Conservation (phyloP, 2,113 vertebrate genomes). For the Cynopterus brachyotis region DNA sequence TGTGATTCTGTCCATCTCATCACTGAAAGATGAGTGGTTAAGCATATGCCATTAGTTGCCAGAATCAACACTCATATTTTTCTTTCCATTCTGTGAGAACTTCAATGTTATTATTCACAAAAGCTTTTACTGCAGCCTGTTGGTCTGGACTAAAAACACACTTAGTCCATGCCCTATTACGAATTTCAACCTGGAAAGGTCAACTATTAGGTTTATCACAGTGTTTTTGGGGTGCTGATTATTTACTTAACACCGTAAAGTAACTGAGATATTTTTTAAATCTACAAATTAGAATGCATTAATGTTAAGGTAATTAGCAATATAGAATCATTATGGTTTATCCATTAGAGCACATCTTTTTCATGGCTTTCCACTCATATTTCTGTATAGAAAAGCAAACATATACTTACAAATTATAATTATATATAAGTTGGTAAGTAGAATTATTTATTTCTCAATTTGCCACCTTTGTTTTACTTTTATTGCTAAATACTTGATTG, state of each 20-base stretch:
- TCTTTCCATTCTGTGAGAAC: slow-evolving; percentile 52
- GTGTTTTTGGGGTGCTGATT: slow-evolving; percentile 34
- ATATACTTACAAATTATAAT: background rate
- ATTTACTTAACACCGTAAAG: slow-evolving; percentile 41
- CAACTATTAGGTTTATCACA: slow-evolving; percentile 41
- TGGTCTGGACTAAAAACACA: slow-evolving; percentile 60
- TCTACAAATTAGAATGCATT: slow-evolving; percentile 34
- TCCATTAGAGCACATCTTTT: background rate
- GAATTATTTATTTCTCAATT: background rate
- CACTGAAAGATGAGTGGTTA: slow-evolving; percentile 51
- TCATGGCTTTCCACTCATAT: background rate
- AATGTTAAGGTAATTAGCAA: background rate
- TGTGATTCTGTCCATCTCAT: slow-evolving; percentile 20
- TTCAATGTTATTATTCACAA: slow-evolving; percentile 60
- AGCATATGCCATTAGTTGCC: slow-evolving; percentile 27
- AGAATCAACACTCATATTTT: slow-evolving; percentile 68
- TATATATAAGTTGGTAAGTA: background rate
- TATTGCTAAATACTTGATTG: background rate
- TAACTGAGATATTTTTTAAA: slow-evolving; percentile 7
- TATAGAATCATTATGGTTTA: background rate
- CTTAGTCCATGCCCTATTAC: background rate
- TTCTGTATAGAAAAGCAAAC: background rate
- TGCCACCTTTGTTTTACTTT: background rate
- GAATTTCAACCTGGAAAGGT: background rate
- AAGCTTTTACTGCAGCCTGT: slow-evolving; percentile 50